Base-by-base conservation (phyloP, 2,113 vertebrate genomes). In the Calonectris borealis region DNA sequence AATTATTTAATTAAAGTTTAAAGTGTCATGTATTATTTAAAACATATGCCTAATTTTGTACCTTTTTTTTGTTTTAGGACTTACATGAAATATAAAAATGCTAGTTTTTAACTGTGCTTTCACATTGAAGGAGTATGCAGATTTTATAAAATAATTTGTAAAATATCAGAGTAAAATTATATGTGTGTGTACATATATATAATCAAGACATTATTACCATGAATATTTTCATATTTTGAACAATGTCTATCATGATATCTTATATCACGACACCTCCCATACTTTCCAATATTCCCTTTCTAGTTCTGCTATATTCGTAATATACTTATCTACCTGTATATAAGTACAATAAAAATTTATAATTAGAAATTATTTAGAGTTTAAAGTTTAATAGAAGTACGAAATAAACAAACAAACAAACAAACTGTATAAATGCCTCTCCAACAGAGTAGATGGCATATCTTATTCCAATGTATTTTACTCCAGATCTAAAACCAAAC, bases 261-360 rank as follows among this genome's bases (percentile, higher is more conserved):
- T 77, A 48, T 52, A n/a, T 32, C 24, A 60, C 0, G 1, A 34
- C n/a, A 26, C 5, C 26, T 49, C 68, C 1, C 1, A 32, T 44
- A 44, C 13, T 55, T 80, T 55, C 27, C 12, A 62, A 21, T 61
- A 57, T 57, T 49, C 27, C 29, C 18, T 42, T 79, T 89, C 36
- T 38, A 81, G 5, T 51, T 69, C 48, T 76, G 57, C 36, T 64
- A 16, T 51, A 85, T 69, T 55, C 2, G 1, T 51, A 55, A 38
- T 57, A 26, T 18, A 38, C 11, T 34, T 55, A 38, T 32, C 36
- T 76, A 58, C 34, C 11, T 55, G 4, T 32, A n/a, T 34, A 12
- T n/a, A 80, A 27, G 25, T 72, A 36, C 49, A 68, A 84, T 36
- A 58, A 68, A 68, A 62, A 69, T 6, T 9, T 34, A 18, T 57